phyloP scores from a whole-genome alignment of 2,888 invertebrate genomes.

The Caenorhabditis doughertyi region DNA sequence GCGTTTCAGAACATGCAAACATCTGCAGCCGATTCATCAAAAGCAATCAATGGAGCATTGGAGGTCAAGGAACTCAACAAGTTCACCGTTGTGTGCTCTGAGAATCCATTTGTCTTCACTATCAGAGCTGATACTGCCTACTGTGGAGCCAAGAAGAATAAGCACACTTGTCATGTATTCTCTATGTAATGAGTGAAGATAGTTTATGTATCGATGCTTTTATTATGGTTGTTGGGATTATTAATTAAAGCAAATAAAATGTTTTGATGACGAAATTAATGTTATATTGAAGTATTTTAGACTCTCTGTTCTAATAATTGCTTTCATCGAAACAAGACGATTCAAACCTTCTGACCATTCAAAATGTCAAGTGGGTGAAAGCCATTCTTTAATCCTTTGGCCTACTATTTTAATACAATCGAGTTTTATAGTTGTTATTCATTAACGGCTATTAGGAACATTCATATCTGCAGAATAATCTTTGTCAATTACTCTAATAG shows the following conservation, averaged over 20 bases:
- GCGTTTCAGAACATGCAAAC: constrained; percentile 49
- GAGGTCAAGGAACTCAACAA: constrained; percentile 30
- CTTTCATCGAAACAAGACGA: too few species aligned
- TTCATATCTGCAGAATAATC: too few species aligned
- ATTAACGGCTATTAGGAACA: too few species aligned
- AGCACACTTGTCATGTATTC: constrained; percentile 59
- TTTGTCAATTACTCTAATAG: too few species aligned
- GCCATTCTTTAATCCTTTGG: too few species aligned
- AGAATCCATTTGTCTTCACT: constrained; percentile 59
- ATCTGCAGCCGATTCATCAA: constrained; percentile 30
- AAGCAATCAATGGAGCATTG: constrained; percentile 43
- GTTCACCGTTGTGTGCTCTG: constrained; percentile 55
- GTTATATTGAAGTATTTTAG: too few species aligned
- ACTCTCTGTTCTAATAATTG: too few species aligned
- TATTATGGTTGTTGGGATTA: neutral
- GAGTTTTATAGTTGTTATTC: too few species aligned
- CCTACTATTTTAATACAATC: too few species aligned
- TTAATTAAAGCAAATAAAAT: neutral
- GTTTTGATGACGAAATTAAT: too few species aligned
- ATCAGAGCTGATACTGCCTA: constrained; percentile 59
- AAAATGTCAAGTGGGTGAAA: too few species aligned
- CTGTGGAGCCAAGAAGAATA: constrained; percentile 60
- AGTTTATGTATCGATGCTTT: neutral
- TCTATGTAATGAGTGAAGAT: constrained; percentile 30
- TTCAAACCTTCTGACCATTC: too few species aligned